Base-by-base conservation (phyloP, 1,140 invertebrate genomes). In the Polypedilum vanderplanki region DNA sequence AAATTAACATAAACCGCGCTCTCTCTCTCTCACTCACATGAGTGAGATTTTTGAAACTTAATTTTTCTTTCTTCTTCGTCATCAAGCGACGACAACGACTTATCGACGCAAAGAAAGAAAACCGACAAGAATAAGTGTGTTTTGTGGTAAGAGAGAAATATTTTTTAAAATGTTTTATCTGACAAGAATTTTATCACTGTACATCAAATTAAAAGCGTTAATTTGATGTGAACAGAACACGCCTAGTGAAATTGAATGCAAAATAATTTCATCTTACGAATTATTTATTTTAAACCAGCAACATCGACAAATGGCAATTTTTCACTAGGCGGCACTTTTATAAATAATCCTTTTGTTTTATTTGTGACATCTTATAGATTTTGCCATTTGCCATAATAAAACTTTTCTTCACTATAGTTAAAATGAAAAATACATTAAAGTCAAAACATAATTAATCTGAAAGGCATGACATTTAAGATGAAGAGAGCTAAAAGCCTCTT, bases 381-480 rank as follows among this genome's bases (percentile, higher is more conserved):
- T 57, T 15, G 10, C 8, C 46, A 57, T 57, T 57, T 57, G 46
- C 46, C 46, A n/a, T 57, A 57, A 57, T n/a, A 57, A n/a, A 57
- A 57, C 46, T 12, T 15, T 57, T 57, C 1, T 12, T 57, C 46
- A 57, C 46, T 57, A 57, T n/a, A 8, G 15, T 10, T 10, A 46
- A 46, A 46, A 10, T 46, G 9, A 46, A 10, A 46, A 46, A 46
- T 46, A 46, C 15, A 57, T 57, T 57, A 57, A 57, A 57, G 8
- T 57, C 46, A 57, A 57, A 57, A 57, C 46, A 57, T 57, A 57
- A 57, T 57, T 57, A 57, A 57, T 57, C 46, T 57, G 46, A 12
- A 57, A 57, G 46, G 46, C 46, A 57, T 15, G 46, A 57, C 46
- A 57, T 57, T n/a, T 57, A 57, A 57, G 46, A 4, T n/a, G 46